phyloP scores from a whole-genome alignment of 2,113 vertebrate species.

The Callocephalon fimbriatum region DNA sequence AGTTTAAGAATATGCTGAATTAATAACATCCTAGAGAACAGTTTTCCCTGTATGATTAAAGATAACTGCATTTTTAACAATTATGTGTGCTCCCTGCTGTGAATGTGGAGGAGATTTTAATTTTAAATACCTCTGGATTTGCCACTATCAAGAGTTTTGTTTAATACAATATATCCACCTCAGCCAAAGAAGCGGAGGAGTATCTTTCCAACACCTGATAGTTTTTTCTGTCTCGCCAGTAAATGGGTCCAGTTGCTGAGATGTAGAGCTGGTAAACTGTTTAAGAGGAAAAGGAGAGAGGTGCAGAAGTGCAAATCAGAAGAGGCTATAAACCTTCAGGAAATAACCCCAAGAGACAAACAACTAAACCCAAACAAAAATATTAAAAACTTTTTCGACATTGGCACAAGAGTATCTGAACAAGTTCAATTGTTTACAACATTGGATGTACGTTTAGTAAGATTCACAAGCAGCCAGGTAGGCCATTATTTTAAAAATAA shows the following conservation, averaged over 20 bases:
- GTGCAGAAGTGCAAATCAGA: not conserved
- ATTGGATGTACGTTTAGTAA: not conserved
- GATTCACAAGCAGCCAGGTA: not conserved
- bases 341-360: accelerated
- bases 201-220: not conserved
- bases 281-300: not conserved
- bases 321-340: not conserved
- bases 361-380: not conserved
- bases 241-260: not conserved
- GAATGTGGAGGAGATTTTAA: not conserved
- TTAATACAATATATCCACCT: not conserved
- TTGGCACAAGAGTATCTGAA: not conserved
- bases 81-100: not conserved
- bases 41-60: not conserved
- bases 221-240: not conserved
- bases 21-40: not conserved
- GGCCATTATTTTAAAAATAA: not conserved
- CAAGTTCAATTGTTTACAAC: not conserved
- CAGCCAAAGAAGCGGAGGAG: not conserved
- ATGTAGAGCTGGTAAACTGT: not conserved
- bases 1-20: not conserved
- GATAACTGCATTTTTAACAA: not conserved
- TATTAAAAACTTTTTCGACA: not conserved
- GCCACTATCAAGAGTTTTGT: not conserved
- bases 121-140: not conserved